phyloP scores from a whole-genome alignment of 2,888 invertebrate species.

The Prosopocoilus inquinatus region DNA sequence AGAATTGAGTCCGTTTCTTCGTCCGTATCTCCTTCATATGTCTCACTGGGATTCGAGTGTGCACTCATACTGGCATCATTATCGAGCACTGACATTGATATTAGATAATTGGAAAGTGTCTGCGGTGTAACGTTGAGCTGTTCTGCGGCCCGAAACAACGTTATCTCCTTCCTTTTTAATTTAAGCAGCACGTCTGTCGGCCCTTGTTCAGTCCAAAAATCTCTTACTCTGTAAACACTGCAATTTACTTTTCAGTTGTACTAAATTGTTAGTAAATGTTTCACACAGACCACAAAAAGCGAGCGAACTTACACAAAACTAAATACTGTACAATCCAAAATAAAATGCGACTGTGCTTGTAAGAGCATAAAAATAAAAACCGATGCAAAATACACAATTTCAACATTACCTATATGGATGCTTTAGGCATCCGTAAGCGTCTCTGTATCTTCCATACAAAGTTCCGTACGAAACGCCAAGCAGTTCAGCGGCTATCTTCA shows the following conservation, averaged over 20 bases:
- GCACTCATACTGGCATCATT: constrained; percentile 46
- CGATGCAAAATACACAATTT: constrained; percentile 3
- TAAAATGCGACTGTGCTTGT: background rate
- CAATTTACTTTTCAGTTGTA: constrained; percentile 1
- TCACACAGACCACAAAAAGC: background rate
- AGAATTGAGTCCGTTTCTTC: constrained; percentile 53
- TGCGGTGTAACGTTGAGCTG: constrained; percentile 74
- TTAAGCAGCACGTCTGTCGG: constrained; percentile 71
- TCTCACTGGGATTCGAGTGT: constrained; percentile 47
- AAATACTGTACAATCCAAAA: background rate
- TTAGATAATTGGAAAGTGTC: constrained; percentile 69
- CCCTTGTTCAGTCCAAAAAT: constrained; percentile 77
- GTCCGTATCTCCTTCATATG: constrained; percentile 49
- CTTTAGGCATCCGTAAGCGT: constrained; percentile 85
- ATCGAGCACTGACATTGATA: constrained; percentile 58
- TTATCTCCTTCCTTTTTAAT: constrained; percentile 69
- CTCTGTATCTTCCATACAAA: constrained; percentile 83
- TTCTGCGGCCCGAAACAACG: constrained; percentile 70
- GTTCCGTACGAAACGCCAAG: constrained; percentile 90
- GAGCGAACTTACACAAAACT: no score
- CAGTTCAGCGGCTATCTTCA: constrained; percentile 90
- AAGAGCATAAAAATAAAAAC: background rate
- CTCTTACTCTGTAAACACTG: constrained; percentile 56
- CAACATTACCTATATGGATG: constrained; percentile 74
- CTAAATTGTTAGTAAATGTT: background rate